Conservation (phyloP, 2,888 invertebrate species). For the Dilophus febrilis region DNA sequence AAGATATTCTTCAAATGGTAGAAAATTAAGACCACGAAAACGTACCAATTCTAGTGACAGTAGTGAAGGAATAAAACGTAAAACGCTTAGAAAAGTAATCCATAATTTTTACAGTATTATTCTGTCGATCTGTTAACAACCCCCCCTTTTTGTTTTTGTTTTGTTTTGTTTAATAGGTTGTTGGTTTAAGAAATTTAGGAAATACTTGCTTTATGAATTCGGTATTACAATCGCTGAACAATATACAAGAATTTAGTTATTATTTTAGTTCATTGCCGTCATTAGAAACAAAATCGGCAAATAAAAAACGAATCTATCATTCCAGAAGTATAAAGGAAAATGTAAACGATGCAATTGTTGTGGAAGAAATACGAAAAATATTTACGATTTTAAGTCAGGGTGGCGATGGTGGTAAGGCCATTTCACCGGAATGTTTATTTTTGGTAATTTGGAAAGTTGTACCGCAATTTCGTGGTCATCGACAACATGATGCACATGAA, state of each 20-base stretch:
- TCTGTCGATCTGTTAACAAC: neutral
- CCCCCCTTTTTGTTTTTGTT: slow-evolving; percentile 19
- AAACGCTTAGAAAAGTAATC: slow-evolving; percentile 7
- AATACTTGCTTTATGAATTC: slow-evolving; percentile 82
- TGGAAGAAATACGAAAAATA: slow-evolving; percentile 65
- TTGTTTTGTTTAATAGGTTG: slow-evolving; percentile 26
- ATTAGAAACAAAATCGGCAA: slow-evolving; percentile 34
- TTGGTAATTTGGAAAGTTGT: slow-evolving; percentile 72
- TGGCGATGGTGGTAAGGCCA: slow-evolving; percentile 49
- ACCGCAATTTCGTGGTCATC: slow-evolving; percentile 66
- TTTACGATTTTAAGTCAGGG: slow-evolving; percentile 52
- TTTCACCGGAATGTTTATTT: slow-evolving; percentile 65
- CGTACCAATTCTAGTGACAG: slow-evolving; percentile 18
- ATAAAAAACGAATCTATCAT: slow-evolving; percentile 39
- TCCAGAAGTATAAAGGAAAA: slow-evolving; percentile 42
- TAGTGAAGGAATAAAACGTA: slow-evolving; percentile 10
- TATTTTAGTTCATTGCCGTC: slow-evolving; percentile 65
- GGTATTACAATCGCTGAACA: slow-evolving; percentile 66
- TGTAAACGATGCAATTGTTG: slow-evolving; percentile 52
- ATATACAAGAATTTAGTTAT: slow-evolving; percentile 67
- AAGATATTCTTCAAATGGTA: slow-evolving; percentile 11
- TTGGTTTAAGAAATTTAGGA: slow-evolving; percentile 62
- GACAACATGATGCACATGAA: slow-evolving; percentile 77
- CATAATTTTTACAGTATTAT: neutral
- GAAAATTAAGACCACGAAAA: slow-evolving; percentile 17